Evolutionary conservation across 2,888 invertebrate species (phyloP).

Genomic region (Hemistola chrysoprasaria): DNA sequence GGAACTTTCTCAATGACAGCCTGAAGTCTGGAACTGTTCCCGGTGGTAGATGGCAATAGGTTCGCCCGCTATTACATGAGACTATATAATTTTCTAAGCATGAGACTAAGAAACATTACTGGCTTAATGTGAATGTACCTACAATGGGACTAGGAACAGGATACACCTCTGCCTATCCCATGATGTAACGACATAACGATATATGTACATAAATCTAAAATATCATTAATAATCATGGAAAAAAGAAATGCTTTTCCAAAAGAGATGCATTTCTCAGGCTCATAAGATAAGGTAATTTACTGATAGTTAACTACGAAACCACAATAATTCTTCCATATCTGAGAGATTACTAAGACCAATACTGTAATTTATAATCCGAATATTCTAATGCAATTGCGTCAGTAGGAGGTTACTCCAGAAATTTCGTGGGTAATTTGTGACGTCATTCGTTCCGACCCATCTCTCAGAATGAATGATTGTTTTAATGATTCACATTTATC

Average conservation of each 20-base stretch:
- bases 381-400: constrained; percentile 56
- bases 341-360: constrained; percentile 43
- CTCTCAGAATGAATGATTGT: constrained; percentile 47
- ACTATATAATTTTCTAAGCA: too few relatives aligned
- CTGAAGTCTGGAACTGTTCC: too few relatives aligned
- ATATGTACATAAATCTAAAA: too few relatives aligned
- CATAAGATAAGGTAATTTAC: constrained; percentile 41
- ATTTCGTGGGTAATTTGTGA: constrained; percentile 37
- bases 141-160: too few relatives aligned
- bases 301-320: constrained; percentile 40
- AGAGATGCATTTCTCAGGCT: constrained; percentile 33
- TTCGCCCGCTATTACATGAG: too few relatives aligned
- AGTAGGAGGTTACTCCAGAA: constrained; percentile 42
- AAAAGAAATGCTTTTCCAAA: constrained; percentile 38
- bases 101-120: too few relatives aligned
- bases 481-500: constrained; percentile 55
- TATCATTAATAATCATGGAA: too few relatives aligned
- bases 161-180: too few relatives aligned
- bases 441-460: constrained; percentile 48
- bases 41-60: too few relatives aligned
- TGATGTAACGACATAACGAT: too few relatives aligned
- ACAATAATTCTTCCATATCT: constrained; percentile 54
- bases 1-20: too few relatives aligned
- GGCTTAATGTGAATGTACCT: too few relatives aligned
- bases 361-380: constrained; percentile 51